A percentile compares a stretch with the other conserved stretches of the same genome.
Conservation (phyloP, 2,113 vertebrate species). For the Eubucco bourcierii region DNA sequence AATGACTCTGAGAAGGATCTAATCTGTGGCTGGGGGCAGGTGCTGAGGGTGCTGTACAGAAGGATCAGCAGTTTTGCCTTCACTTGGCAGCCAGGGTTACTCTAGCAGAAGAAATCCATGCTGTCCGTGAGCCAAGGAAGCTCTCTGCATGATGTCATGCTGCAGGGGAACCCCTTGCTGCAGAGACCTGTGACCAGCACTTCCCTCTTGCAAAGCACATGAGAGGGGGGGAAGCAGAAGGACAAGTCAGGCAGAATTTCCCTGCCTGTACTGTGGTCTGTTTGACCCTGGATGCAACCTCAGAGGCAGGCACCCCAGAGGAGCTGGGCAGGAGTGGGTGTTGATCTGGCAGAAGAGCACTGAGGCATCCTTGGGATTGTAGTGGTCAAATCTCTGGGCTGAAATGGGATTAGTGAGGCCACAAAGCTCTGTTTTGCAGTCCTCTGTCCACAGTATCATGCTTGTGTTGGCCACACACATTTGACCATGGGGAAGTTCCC, state of each 20-base stretch:
- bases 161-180: constrained; percentile 41
- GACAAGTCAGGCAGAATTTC: not conserved
- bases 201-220: not conserved
- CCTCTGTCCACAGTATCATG: not conserved
- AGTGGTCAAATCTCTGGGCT: not conserved
- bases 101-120: constrained; percentile 10
- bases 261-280: not conserved
- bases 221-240: not conserved
- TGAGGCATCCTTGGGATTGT: not conserved
- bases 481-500: not conserved
- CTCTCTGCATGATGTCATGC: not conserved
- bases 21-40: not conserved
- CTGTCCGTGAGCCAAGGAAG: not conserved
- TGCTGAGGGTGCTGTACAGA: not conserved
- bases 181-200: not conserved
- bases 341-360: not conserved
- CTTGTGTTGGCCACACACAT: not conserved
- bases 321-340: not conserved
- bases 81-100: constrained; percentile 28
- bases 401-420: not conserved
- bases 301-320: not conserved
- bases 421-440: accelerated
- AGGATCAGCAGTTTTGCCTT: constrained; percentile 18
- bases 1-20: not conserved
- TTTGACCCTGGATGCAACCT: accelerated